phyloP scores from a whole-genome alignment of 2,113 vertebrate genomes.

The Collichthys lucidus region DNA sequence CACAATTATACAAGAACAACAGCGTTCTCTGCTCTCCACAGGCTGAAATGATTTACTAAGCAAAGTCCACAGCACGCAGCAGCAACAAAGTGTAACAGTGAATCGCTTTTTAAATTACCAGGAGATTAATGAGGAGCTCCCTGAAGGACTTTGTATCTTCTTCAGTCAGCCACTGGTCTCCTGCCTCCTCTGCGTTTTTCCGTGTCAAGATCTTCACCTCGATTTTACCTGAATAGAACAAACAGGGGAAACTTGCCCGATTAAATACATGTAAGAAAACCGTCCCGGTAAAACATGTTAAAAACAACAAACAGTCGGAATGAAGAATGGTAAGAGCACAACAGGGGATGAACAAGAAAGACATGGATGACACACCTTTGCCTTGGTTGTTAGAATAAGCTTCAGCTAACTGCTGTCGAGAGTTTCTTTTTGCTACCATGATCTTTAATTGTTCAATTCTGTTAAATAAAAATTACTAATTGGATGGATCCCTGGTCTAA shows the following conservation, averaged over 20 bases:
- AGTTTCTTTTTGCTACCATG: not conserved
- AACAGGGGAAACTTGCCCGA: not conserved
- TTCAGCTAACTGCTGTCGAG: conserved; percentile 2
- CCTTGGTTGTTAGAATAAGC: not conserved
- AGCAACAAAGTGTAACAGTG: not conserved
- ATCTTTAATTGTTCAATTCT: not conserved
- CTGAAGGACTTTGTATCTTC: conserved; percentile 94
- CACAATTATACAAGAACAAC: not conserved
- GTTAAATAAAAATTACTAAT: not conserved
- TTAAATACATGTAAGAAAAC: not conserved
- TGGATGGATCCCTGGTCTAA: not conserved
- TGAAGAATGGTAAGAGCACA: conserved; percentile 42
- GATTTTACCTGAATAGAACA: conserved; percentile 87
- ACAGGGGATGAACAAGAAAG: conserved; percentile 46
- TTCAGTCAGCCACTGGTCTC: conserved; percentile 92
- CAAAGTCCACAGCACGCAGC: not conserved
- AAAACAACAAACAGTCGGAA: not conserved
- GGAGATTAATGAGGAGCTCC: conserved; percentile 93
- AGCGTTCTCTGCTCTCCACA: not conserved
- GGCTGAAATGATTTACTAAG: not conserved
- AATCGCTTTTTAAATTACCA: conserved; percentile 82
- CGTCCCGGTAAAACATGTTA: not conserved
- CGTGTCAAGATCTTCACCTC: conserved; percentile 94
- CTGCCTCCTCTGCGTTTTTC: conserved; percentile 86
- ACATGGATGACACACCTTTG: conserved; percentile 47